Evolutionary conservation across 2,888 invertebrate species (phyloP), one percentile per base, ranked within the genome.

Genomic region (Anoncus sp.): DNA sequence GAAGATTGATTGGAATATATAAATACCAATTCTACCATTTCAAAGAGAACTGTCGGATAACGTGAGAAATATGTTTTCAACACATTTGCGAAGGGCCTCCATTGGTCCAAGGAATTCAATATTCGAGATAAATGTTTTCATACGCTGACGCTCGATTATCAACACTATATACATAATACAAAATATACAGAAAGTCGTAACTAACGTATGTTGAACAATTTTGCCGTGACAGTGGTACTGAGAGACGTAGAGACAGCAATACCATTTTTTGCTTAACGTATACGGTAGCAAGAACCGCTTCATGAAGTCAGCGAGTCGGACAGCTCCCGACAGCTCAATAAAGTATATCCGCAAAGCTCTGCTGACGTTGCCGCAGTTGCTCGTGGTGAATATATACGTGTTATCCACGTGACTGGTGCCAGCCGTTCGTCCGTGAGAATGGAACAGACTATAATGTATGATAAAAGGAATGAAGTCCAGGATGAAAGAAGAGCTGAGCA

Each of bases 221-320:
- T 53, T 62, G 38, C 20, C 55, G 27, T 43, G 70, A 69, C 63
- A 47, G 14, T 16, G 40, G 40, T 18, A 16, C 49, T 24, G 55
- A 1, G 69, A 47, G 55, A 62, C 69, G 31, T 40, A 22, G 63
- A 60, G 57, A 40, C 57, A 35, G 45, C 16, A 65, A 16, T 55
- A 16, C 31, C n/a, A 35, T 27, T 43, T 40, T 22, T 70, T 55
- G 24, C 49, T 69, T 12, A 31, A 59, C 40, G 24, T 69, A 51
- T 75, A 75, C 75, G 75, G 75, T 75, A 70, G 70, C 75, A 43
- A 59, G 47, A 70, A 75, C 62, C 62, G 63, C 75, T 75, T 75
- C 63, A 59, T 70, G 51, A 75, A 75, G 70, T 63, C 63, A 43
- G 35, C 40, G 55, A 70, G 70, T 51, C 63, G 22, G 70, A 63